Conservation (phyloP, 2,888 invertebrate species). For the Acheta domesticus region DNA sequence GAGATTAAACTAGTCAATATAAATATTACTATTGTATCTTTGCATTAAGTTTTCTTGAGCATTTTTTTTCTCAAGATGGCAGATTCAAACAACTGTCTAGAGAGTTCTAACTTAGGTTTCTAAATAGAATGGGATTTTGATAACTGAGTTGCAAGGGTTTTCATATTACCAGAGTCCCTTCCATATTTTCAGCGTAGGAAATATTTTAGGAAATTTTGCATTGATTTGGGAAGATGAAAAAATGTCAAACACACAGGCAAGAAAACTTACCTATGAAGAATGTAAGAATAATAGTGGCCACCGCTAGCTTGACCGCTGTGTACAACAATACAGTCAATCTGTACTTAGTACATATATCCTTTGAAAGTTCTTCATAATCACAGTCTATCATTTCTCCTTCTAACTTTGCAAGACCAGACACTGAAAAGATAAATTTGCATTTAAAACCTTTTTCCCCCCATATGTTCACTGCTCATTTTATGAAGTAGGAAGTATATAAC, state of each 20-base stretch:
- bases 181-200: no score
- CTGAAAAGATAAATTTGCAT: constrained; percentile 24
- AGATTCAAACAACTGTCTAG: no score
- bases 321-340: constrained; percentile 91
- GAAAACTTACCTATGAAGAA: constrained; percentile 70
- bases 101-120: no score
- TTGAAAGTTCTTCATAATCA: constrained; percentile 57
- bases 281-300: constrained; percentile 98
- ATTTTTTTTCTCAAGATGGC: no score
- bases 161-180: no score
- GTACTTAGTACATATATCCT: constrained; percentile 75
- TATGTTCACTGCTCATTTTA: not conserved
- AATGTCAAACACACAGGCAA: constrained; percentile 22
- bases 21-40: no score
- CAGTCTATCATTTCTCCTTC: constrained; percentile 88
- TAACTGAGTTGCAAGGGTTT: no score
- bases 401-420: constrained; percentile 85
- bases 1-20: no score
- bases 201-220: not conserved
- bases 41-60: no score
- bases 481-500: constrained; percentile 45
- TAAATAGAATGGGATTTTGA: no score
- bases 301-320: constrained; percentile 98
- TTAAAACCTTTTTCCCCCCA: not conserved
- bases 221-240: not conserved